Percentiles rank a stretch among this genome's conserved stretches.
Conservation (phyloP, 2,797 vertebrate genomes). For the Graptemys geographica region DNA sequence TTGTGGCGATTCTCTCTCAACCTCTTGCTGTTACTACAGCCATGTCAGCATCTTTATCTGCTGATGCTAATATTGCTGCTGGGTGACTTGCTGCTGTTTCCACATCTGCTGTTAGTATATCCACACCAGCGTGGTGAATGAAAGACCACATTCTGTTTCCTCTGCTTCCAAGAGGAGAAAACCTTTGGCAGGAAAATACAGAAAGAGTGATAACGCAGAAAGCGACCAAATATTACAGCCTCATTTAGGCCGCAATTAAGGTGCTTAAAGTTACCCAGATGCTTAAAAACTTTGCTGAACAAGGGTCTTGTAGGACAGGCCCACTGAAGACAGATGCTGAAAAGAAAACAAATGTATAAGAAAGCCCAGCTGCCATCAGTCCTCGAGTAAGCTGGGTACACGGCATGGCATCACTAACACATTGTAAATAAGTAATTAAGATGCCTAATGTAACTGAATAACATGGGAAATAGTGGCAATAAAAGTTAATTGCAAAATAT, state of each 20-base stretch:
- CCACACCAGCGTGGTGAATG: not conserved
- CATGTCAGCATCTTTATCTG: not conserved
- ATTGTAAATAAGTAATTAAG: constrained; percentile 76
- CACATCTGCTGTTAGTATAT: constrained; percentile 33
- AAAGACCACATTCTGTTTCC: constrained; percentile 3
- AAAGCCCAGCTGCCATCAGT: not conserved
- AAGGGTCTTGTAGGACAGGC: not conserved
- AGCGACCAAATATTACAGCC: not conserved
- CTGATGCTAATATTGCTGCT: constrained; percentile 6
- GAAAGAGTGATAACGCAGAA: accelerated
- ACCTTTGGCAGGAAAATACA: not conserved
- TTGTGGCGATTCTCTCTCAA: not conserved
- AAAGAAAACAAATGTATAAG: not conserved
- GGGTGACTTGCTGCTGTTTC: not conserved
- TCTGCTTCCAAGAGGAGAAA: not conserved
- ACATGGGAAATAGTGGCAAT: constrained; percentile 67
- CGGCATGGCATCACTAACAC: constrained; percentile 53
- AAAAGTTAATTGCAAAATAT: constrained; percentile 44
- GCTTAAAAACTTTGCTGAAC: not conserved
- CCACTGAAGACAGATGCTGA: not conserved
- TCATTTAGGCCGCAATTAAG: accelerated
- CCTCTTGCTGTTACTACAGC: not conserved
- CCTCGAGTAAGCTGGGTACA: constrained; percentile 1
- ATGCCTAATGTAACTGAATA: constrained; percentile 68
- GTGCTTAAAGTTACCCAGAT: not conserved